Base-by-base conservation (phyloP, 2,888 invertebrate species). In the Drosophila anomalipes region DNA sequence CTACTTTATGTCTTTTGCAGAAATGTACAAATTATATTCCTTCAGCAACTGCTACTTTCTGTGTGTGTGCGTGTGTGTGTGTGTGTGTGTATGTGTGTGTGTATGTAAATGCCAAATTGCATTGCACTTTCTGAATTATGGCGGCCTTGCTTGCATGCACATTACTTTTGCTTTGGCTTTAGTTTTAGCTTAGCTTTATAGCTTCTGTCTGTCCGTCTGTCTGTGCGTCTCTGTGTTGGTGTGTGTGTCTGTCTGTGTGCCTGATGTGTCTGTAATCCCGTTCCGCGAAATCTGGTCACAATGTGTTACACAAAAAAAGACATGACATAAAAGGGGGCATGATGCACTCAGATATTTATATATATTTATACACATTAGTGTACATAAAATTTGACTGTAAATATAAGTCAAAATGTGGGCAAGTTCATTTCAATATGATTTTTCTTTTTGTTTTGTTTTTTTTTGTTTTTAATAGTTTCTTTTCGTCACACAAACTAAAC, bases 201-300 rank as follows among this genome's bases (percentile, higher is more conserved):
- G 39, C 39, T 30, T 30, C 30, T 14, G 44, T 52, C 19, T 9
- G 16, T 33, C 58, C 9, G 51, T 4, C 10, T 32, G 58, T 12
- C 35, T 56, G 44, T 47, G 19, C 5, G 16, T 39, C 58, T 10
- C 10, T 22, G 22, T 22, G 22, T 22, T 22, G 22, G 22, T 22
- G 22, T 22, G 22, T n/a, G n/a, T 32, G 58, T 12, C 35, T 54
- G 26, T 12, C 30, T 30, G 30, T 6, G 1, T 30, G 30, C 1
- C 10, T 33, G 32, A 22, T 33, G 10, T 12, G 0, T 12, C 33
- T 33, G 33, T 33, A 33, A 66, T 66, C 59, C 64, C 71, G 57
- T 74, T 78, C 70, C 70, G 69, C 79, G 77, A 89, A 87, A 87
- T 87, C 81, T 89, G 87, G 77, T 64, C 77, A 83, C 87, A 87